Conservation (phyloP, 2,888 invertebrate genomes). For the Sthenelais limicola region DNA sequence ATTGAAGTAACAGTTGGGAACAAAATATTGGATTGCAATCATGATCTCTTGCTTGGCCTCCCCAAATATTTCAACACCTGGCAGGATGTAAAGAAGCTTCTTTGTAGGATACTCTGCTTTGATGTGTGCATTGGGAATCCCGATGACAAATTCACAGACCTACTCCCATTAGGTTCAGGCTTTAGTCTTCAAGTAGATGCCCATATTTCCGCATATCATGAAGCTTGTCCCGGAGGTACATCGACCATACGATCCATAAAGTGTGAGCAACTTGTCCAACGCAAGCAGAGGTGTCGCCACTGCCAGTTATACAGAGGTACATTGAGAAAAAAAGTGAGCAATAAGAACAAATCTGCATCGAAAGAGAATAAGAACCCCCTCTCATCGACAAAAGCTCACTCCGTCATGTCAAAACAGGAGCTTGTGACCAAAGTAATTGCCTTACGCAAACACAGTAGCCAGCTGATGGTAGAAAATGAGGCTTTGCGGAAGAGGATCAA, state of each 20-base stretch:
- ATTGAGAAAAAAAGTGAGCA: not conserved
- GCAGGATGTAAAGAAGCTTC: not conserved
- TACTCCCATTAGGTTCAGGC: not conserved
- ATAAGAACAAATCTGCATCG: too few relatives aligned
- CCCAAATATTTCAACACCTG: not conserved
- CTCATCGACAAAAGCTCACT: too few relatives aligned
- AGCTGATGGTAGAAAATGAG: too few relatives aligned
- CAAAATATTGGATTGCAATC: not conserved
- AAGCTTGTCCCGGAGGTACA: not conserved
- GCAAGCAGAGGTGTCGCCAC: not conserved
- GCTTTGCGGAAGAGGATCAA: too few relatives aligned
- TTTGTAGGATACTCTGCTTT: not conserved
- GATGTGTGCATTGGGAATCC: conserved; percentile 1
- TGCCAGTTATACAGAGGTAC: conserved; percentile 16
- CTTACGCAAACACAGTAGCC: too few relatives aligned
- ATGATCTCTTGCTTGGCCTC: not conserved
- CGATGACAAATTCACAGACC: not conserved
- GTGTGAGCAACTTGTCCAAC: not conserved
- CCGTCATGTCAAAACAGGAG: too few relatives aligned
- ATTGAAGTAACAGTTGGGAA: too few relatives aligned
- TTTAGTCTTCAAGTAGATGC: not conserved
- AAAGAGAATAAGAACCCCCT: too few relatives aligned
- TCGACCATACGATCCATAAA: not conserved
- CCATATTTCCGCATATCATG: too few relatives aligned
- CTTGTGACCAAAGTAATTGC: too few relatives aligned